Evolutionary conservation across 1,140 invertebrate species (phyloP).

Genomic region (Listronotus bonariensis): DNA sequence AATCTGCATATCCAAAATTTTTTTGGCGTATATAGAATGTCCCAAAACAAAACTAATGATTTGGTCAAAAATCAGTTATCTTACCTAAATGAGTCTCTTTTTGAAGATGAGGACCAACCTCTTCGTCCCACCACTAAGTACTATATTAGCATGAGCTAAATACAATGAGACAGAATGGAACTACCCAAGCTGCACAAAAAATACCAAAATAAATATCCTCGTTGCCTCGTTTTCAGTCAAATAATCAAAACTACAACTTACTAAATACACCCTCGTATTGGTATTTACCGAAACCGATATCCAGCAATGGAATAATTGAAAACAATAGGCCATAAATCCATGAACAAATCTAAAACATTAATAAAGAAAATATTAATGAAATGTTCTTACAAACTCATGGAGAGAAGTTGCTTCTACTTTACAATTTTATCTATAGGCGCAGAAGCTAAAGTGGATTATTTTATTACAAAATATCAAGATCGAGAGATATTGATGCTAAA

Average conservation of each 20-base stretch:
- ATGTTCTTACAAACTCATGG: no score
- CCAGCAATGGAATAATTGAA: slow-evolving; percentile 67
- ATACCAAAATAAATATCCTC: slow-evolving; percentile 68
- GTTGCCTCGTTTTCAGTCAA: slow-evolving; percentile 62
- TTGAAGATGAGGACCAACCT: not conserved
- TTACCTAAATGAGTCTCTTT: slow-evolving; percentile 53
- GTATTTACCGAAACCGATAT: slow-evolving; percentile 72
- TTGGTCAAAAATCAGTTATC: not conserved
- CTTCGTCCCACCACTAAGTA: slow-evolving; percentile 63
- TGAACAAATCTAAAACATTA: slow-evolving; percentile 51
- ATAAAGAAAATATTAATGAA: not conserved
- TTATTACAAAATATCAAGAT: slow-evolving; percentile 75
- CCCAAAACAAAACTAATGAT: no score
- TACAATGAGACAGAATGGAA: slow-evolving; percentile 70
- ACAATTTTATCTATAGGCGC: no score
- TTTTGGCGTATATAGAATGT: no score
- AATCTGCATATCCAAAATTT: no score
- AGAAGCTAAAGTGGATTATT: slow-evolving; percentile 71
- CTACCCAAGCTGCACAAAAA: slow-evolving; percentile 69
- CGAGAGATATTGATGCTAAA: slow-evolving; percentile 70
- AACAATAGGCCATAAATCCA: slow-evolving; percentile 77
- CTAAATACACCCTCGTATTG: slow-evolving; percentile 79
- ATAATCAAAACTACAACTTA: slow-evolving; percentile 83
- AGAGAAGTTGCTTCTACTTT: no score
- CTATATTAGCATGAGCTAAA: slow-evolving; percentile 74